Base-by-base conservation (phyloP, 2,888 invertebrate genomes). In the Athrips mouffetella region DNA sequence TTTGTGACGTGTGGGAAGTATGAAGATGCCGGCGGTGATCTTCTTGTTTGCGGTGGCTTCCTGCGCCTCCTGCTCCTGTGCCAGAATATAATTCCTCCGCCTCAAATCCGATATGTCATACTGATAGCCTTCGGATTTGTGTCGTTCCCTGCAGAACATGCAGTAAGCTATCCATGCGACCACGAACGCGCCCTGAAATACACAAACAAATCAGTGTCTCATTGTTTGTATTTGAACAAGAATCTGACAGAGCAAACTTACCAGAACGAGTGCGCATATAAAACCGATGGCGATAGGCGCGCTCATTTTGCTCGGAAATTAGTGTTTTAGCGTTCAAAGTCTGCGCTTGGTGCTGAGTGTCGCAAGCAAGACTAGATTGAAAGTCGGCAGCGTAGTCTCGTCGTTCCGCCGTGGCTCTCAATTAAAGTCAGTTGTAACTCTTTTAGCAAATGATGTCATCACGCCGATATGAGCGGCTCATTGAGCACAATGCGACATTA, bases 381-480 rank as follows among this genome's bases (percentile, higher is more conserved):
- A 61, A 73, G 45, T 45, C 67, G 62, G 60, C 55, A 57, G 55
- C 61, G 63, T 49, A 73, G 70, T 66, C 63, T 70, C 67, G 63
- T 62, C 71, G 61, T 61, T 63, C 59, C 63, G 64, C 47, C 62
- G 61, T 48, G 50, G 67, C 69, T 65, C 68, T 80, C 84, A 87
- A 87, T 87, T 87, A 84, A 73, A 74, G 73, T 57, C 74, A 74
- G 68, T 73, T 62, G 66, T 65, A 59, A 60, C 65, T 73, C 70
- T 70, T 77, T 76, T 73, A 71, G 71, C 58, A 55, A 60, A 72
- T 87, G 86, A 86, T 84, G 84, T 85, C 86, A 85, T 72, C 67
- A 58, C 62, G 64, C 62, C 63, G 65, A 73, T 77, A 72, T 68
- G 62, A 69, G 66, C 62, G 60, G 66, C 55, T 65, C 69, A 75